These are phyloP conservation scores for Irena cyanogastra DNA, from an alignment of 2,113 vertebrate genomes.

Conservation along the genomic window DNA sequence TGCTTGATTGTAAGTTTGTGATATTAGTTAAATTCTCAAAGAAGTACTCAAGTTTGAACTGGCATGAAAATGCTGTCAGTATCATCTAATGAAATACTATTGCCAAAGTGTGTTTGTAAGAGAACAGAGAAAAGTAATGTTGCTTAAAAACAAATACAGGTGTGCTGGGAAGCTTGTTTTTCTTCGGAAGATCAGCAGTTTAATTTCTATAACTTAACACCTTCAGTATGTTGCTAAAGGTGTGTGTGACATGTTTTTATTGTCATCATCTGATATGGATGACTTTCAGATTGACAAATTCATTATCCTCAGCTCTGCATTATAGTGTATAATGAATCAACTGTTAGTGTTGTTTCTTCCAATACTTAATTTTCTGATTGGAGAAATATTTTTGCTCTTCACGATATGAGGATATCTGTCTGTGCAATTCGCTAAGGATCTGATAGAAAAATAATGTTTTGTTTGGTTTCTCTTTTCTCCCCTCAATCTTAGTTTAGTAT, in stretches of 20 bases:
- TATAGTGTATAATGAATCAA: background rate
- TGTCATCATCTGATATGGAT: background rate
- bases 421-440: background rate
- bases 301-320: background rate
- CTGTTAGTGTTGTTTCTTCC: background rate
- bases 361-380: background rate
- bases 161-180: background rate
- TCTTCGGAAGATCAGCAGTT: background rate
- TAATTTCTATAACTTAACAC: background rate
- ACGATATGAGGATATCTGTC: background rate
- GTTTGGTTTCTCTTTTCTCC: background rate
- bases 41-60: background rate
- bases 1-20: background rate
- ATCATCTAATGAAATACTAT: background rate
- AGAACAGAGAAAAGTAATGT: background rate
- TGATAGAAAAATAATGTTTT: background rate
- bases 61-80: background rate
- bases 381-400: background rate
- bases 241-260: background rate
- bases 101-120: background rate
- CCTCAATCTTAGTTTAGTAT: background rate
- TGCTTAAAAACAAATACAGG: background rate
- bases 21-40: background rate
- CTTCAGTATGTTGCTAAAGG: background rate
- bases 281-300: background rate